These are phyloP conservation scores for Apis dorsata DNA, from an alignment of 1,140 invertebrate genomes.

Conservation along the genomic window DNA sequence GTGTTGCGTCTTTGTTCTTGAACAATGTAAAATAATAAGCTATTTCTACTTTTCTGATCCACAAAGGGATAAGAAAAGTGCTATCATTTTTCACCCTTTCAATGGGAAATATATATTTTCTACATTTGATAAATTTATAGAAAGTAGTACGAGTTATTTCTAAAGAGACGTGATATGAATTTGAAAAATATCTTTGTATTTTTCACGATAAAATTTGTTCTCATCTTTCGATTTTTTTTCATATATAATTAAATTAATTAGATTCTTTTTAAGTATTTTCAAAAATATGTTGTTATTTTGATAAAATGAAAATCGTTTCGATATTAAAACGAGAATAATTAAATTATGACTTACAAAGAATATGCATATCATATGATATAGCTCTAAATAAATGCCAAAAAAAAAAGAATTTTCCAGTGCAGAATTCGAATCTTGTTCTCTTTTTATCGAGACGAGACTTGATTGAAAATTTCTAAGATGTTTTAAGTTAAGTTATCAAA, in stretches of 20 bases:
- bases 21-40: neutral
- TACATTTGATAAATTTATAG: neutral
- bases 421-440: constrained; percentile 1
- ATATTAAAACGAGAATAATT: constrained; percentile 31
- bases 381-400: constrained; percentile 30
- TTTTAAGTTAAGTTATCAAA: neutral
- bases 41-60: neutral
- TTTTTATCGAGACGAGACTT: constrained; percentile 24
- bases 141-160: neutral
- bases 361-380: constrained; percentile 21
- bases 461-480: neutral
- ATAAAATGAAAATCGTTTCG: constrained; percentile 9
- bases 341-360: constrained; percentile 21
- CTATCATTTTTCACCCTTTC: constrained; percentile 2
- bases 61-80: too few species aligned
- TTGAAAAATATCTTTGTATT: neutral
- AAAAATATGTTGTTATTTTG: neutral
- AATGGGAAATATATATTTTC: neutral
- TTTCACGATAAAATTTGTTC: neutral
- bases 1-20: too few species aligned
- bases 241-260: neutral
- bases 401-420: constrained; percentile 32
- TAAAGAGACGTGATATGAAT: neutral
- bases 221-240: neutral
- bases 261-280: neutral